These are phyloP conservation scores for Poecilia picta DNA, from an alignment of 2,797 vertebrate genomes.

Conservation along the genomic window DNA sequence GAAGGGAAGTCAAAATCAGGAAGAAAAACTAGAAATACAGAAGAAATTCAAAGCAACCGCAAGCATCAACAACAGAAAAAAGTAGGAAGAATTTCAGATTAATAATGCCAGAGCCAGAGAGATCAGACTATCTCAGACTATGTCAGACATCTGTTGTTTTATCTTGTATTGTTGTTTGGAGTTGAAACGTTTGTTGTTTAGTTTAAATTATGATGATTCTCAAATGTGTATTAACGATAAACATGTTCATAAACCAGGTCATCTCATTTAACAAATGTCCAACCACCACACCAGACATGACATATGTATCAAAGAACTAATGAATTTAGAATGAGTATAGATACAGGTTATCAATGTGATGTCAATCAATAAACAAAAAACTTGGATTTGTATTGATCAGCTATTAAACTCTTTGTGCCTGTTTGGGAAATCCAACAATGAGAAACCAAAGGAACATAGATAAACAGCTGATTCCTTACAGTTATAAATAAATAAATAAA, in stretches of 20 bases:
- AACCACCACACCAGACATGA: background rate
- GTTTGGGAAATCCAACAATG: background rate
- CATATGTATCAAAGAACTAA: background rate
- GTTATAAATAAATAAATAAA: background rate
- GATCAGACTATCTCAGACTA: background rate
- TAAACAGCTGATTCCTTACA: background rate
- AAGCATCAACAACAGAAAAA: background rate
- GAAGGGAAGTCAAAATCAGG: background rate
- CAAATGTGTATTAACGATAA: background rate
- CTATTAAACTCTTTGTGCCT: background rate
- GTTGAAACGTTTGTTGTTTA: background rate
- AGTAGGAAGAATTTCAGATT: background rate
- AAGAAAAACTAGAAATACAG: background rate
- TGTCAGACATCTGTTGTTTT: background rate
- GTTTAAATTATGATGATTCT: background rate
- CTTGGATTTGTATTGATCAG: background rate
- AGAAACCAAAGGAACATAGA: background rate
- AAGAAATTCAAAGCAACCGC: background rate
- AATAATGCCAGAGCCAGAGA: background rate
- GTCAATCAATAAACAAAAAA: background rate
- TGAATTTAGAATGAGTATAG: background rate
- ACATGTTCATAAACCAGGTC: background rate
- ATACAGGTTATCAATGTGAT: background rate
- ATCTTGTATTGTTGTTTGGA: background rate
- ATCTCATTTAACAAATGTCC: background rate